Evolutionary conservation across 2,888 invertebrate species (phyloP).

Genomic region (Zaprionus obscuricornis): DNA sequence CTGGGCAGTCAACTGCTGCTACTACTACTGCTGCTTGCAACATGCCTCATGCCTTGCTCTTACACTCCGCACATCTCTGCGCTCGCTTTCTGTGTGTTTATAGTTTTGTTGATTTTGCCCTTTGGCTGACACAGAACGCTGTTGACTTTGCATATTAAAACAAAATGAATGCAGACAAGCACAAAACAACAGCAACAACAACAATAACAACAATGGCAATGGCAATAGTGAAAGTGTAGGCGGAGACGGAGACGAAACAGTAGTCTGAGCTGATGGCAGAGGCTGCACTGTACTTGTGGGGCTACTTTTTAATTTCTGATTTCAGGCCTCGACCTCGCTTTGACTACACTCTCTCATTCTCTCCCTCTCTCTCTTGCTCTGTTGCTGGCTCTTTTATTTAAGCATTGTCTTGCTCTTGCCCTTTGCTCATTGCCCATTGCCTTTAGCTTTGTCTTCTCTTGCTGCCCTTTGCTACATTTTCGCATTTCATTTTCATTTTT

Average conservation of each 20-base stretch:
- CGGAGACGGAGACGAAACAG: background rate
- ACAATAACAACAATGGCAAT: background rate
- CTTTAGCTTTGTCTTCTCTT: too few relatives aligned
- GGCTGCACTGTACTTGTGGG: conserved; percentile 56
- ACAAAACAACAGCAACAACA: conserved; percentile 23
- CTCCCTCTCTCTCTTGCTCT: background rate
- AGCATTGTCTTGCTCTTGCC: too few relatives aligned
- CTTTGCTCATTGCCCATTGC: too few relatives aligned
- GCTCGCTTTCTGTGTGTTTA: conserved; percentile 18
- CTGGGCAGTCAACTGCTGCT: conserved; percentile 47
- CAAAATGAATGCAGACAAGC: conserved; percentile 70
- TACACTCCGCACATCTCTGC: background rate
- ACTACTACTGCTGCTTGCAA: background rate
- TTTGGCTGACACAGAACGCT: conserved; percentile 72
- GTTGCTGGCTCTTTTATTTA: too few relatives aligned
- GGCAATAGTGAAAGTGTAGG: conserved; percentile 1
- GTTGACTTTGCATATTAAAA: conserved; percentile 77
- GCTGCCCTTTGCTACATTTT: background rate
- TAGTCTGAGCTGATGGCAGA: background rate
- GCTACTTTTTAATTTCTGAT: conserved; percentile 69
- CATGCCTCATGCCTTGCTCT: background rate
- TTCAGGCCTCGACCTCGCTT: conserved; percentile 1
- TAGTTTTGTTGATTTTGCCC: conserved; percentile 72
- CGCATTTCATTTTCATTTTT: too few relatives aligned
- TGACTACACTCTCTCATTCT: background rate